Evolutionary conservation across 2,797 vertebrate species (phyloP).

Genomic region (Leucoraja ocellata): DNA sequence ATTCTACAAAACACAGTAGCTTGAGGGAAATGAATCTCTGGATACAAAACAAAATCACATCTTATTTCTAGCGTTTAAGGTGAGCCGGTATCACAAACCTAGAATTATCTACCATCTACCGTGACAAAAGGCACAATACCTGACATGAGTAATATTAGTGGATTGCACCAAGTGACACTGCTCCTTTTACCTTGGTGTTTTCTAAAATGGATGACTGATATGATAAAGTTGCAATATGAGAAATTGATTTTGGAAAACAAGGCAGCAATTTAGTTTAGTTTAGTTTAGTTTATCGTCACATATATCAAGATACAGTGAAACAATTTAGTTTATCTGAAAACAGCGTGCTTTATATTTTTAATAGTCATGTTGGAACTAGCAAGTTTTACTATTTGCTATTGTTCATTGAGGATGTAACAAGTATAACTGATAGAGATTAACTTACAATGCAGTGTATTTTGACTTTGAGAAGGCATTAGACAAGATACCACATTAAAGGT

Average conservation of each 20-base stretch:
- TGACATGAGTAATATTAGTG: not conserved
- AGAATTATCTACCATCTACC: not conserved
- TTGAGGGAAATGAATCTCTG: not conserved
- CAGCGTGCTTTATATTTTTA: not conserved
- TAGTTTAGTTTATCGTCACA: no score
- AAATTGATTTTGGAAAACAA: not conserved
- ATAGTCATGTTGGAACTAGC: not conserved
- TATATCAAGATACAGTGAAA: no score
- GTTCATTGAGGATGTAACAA: no score
- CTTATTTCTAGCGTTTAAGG: not conserved
- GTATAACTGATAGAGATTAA: no score
- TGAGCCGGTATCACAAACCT: not conserved
- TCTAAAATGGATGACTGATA: not conserved
- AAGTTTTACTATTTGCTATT: no score
- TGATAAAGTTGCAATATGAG: not conserved
- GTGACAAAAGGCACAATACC: not conserved
- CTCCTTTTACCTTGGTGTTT: not conserved
- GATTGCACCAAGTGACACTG: not conserved
- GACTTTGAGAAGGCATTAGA: no score
- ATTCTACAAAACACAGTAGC: not conserved
- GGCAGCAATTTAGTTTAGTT: no score
- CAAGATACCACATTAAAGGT: no score
- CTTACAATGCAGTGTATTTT: no score
- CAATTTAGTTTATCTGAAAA: no score
- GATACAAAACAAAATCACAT: not conserved